phyloP scores from a whole-genome alignment of 2,113 vertebrate species.

The Pungitius pungitius region DNA sequence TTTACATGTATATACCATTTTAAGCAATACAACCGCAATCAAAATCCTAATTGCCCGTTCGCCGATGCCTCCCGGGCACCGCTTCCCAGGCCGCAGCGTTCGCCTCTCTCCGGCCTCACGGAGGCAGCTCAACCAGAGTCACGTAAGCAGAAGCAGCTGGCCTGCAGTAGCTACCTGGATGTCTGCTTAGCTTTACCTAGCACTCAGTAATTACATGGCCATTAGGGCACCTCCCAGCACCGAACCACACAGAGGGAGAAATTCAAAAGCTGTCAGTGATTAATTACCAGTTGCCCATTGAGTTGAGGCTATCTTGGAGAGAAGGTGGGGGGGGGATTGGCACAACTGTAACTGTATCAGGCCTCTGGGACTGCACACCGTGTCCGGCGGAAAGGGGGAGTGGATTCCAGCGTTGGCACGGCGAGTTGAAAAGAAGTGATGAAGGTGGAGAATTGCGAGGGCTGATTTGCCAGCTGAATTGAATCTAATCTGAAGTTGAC shows the following conservation, averaged over 20 bases:
- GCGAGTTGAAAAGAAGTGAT: conserved; percentile 43
- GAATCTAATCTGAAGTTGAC: conserved; percentile 29
- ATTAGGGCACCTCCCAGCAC: conserved; percentile 63
- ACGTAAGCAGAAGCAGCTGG: conserved; percentile 76
- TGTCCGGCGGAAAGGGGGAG: conserved; percentile 17
- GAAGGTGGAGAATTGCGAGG: conserved; percentile 20
- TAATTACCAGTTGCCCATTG: conserved; percentile 66
- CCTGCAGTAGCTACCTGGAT: conserved; percentile 64
- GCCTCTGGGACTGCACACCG: conserved; percentile 50
- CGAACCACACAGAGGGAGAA: conserved; percentile 71
- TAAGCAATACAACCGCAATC: conserved; percentile 44
- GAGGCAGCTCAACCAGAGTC: conserved; percentile 33
- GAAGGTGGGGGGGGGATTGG: conserved; percentile 41
- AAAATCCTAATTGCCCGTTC: conserved; percentile 43
- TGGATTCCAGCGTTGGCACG: conserved; percentile 21
- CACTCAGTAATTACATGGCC: conserved; percentile 73
- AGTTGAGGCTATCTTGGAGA: conserved; percentile 51
- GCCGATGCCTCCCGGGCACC: conserved; percentile 13
- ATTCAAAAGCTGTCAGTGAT: conserved; percentile 71
- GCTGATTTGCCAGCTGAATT: conserved; percentile 15
- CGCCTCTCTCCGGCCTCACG: conserved; percentile 40
- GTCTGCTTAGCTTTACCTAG: conserved; percentile 75
- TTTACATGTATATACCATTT: conserved; percentile 24
- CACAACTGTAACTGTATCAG: conserved; percentile 60
- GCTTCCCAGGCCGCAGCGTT: conserved; percentile 42